Base-by-base conservation (phyloP, 2,113 vertebrate species). In the Thalassoma bifasciatum region DNA sequence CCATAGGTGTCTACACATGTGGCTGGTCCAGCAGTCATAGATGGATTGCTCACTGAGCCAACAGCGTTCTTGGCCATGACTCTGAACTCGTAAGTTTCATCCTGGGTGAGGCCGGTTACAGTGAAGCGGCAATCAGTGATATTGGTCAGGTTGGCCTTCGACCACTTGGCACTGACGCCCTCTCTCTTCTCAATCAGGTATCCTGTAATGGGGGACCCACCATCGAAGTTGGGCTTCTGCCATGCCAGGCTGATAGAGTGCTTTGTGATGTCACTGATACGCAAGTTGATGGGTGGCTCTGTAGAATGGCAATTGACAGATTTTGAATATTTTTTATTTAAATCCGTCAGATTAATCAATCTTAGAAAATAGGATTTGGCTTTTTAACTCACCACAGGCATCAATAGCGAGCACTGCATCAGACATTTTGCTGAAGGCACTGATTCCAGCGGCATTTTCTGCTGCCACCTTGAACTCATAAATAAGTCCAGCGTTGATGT, bases 381-480 rank as follows among this genome's bases (percentile, higher is more conserved):
- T 2, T 9, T 53, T 62, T 56, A 82, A 95, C 96, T 90, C 94
- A 99, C 98, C 98, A 72, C 98, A 99, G 47, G 98, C 94, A 88
- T 99, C 98, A 82, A 99, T 99, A 67, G 98, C 98, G 82, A 99
- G 91, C 52, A 99, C 97, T 66, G 96, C 93, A 87, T 99, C 97
- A 38, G 98, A 99, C 65, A 93, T 63, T 81, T 95, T 96, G 90
- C 97, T 99, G 81, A 96, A 92, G 88, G 95, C 95, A 86, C 98
- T 95, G 86, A 96, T 60, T 42, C 98, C 98, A 83, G 98, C 98
- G 72, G 97, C 95, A 72, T 99, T 99, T 94, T 97, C 96, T 86
- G 98, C 97, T 84, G 94, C 95, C 36, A 98, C 96, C 87, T 96
- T 96, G 85, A 99, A 99, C 94, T 99, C 98, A 86, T 99, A 99